These are phyloP conservation scores for Napeogenes inachia DNA, from an alignment of 2,888 invertebrate genomes.

Conservation along the genomic window DNA sequence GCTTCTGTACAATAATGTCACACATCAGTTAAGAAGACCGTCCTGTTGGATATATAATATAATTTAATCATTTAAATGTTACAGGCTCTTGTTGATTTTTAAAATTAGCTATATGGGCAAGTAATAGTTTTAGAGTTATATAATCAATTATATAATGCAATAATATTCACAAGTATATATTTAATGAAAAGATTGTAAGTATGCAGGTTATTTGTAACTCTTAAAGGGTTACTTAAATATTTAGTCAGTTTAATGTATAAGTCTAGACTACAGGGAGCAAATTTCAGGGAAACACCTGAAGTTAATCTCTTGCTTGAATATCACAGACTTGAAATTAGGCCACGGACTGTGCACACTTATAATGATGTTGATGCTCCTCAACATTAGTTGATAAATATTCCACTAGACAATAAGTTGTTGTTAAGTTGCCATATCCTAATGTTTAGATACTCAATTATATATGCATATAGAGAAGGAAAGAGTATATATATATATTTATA, in stretches of 20 bases:
- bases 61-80: conserved; percentile 30
- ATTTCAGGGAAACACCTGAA: background rate
- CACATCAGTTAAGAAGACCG: conserved; percentile 56
- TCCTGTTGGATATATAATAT: conserved; percentile 50
- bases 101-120: conserved; percentile 3
- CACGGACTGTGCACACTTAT: background rate
- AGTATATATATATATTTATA: conserved; percentile 41
- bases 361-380: conserved; percentile 9
- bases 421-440: conserved; percentile 76
- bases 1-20: conserved; percentile 44
- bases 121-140: background rate
- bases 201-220: conserved; percentile 4
- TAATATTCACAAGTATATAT: conserved; percentile 1
- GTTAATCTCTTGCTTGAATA: background rate
- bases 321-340: background rate
- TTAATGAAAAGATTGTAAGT: conserved; percentile 1
- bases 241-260: conserved; percentile 3
- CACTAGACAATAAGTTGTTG: conserved; percentile 75
- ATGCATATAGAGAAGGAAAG: conserved; percentile 65
- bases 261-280: conserved; percentile 4
- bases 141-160: conserved; percentile 1
- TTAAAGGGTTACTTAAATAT: conserved; percentile 1
- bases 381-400: conserved; percentile 47
- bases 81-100: conserved; percentile 26
- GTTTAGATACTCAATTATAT: conserved; percentile 71